Evolutionary conservation across 2,113 vertebrate species (phyloP), one percentile per base, ranked within the genome.

Genomic region (Antechinus stuartii): DNA sequence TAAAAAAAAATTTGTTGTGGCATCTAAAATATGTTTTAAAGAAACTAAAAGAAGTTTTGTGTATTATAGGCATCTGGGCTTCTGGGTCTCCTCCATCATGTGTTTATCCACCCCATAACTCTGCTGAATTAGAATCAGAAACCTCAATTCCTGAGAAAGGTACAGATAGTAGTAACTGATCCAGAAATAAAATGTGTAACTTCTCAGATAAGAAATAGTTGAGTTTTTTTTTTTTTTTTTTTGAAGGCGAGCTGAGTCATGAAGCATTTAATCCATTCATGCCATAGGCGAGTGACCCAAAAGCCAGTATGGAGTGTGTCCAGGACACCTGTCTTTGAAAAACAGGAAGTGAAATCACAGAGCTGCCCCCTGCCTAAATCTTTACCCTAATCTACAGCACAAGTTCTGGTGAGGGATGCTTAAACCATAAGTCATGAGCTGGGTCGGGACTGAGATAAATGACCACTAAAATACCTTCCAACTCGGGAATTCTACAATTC

Each of bases 291-390:
- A 68, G 30, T 84, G n/a, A 42, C 68, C n/a, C 68, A 84, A 84
- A 76, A 84, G 5, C n/a, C n/a, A 84, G 1, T 42, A 14, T n/a
- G 35, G 35, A n/a, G 8, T 84, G 16, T 42, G 35, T n/a, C 35
- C 68, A 84, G 68, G 68, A 84, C 68, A 84, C 68, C 68, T 84
- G n/a, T 84, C 68, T 84, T 22, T 84, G 68, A 84, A 84, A 84
- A 84, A 22, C 68, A 84, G 68, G 68, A 84, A 42, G 30, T 16
- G 14, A n/a, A 68, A 68, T 35, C 68, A 42, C 1, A 0, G 16
- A 35, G 16, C 68, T 84, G 6, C 35, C 35, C 35, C 35, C 14
- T 22, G n/a, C 35, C 68, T n/a, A n/a, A 22, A 42, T 84, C 68
- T 84, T 42, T 84, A 8, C 35, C 68, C 16, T n/a, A 84, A n/a